Evolutionary conservation across 2,888 invertebrate species (phyloP), one percentile per base, ranked within the genome.

Genomic region (Parasteatoda lunata): DNA sequence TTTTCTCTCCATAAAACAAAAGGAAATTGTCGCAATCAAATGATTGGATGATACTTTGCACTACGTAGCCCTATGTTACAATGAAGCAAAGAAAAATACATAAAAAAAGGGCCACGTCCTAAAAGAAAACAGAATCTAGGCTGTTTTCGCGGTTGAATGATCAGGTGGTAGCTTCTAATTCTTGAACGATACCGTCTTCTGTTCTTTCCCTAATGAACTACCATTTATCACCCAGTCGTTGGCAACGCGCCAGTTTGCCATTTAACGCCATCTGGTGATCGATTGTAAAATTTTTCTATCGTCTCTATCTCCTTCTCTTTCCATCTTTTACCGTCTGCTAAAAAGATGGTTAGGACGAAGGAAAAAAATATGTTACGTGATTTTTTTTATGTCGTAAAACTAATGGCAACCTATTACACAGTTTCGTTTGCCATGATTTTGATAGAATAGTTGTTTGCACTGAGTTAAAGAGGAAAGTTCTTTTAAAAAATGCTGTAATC

Each of bases 231-330:
- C 81, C 13, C n/a, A 68, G 81, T 75, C 72, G 54, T 81, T 81
- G 81, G 81, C 81, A 81, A 81, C 75, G 68, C 68, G 81, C 81
- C 81, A 81, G 73, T 65, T 73, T 75, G 73, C 72, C 68, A 75
- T 81, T 73, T 81, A 81, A 75, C 81, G 81, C 81, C 81, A 81
- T 73, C 81, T 81, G 75, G 81, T 81, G 81, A 81, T 81, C 75
- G 75, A 81, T 75, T 75, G 75, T 54, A n/a, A 73, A 54, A 48
- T 73, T 81, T 80, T 70, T 72, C 72, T 80, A 64, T 71, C 72
- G 52, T 30, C 68, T 59, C 7, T 15, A 7, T n/a, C 52, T 65
- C 52, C n/a, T 66, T 66, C 54, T 71, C 71, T 52, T n/a, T n/a
- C 64, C 15, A 9, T 48, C 13, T n/a, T 64, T 48, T 7, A 30